Evolutionary conservation across 2,797 vertebrate species (phyloP), one percentile per base, ranked within the genome.

Genomic region (Micromesistius poutassou): DNA sequence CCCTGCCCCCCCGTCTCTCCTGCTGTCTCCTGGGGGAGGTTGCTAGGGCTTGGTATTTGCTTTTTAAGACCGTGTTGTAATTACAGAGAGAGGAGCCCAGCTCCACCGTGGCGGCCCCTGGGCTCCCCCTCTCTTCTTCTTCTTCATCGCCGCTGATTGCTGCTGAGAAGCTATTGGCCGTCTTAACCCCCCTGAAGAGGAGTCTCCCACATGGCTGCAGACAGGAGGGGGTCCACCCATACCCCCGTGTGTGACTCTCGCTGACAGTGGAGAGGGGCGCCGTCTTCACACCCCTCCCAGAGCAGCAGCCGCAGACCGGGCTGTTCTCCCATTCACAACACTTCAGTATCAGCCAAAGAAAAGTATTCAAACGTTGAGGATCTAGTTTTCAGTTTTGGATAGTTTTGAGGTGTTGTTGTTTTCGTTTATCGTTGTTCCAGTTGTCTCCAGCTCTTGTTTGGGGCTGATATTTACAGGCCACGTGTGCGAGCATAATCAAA

Each of bases 41-140:
- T 96, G 95, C 94, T 90, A 95, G 91, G 95, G 94, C 83, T 94
- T 92, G 95, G 95, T 94, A 95, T 96, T 94, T 95, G 91, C 93
- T 91, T 94, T 94, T 93, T 87, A 87, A 91, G 93, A 93, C 91
- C 78, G 83, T 93, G 94, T 93, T 94, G 93, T 95, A 95, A 95
- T 96, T 95, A 95, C 93, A 93, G 92, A 95, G 92, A 95, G 92
- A 95, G 93, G 89, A 94, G 91, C 92, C 85, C 86, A 70, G 85
- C 91, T 88, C 28, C 7, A 68, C 85, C 90, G 90, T 93, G 86
- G 87, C 90, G 79, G 89, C 89, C 85, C 88, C 85, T 83, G 30
- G 62, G 83, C 87, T 93, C 91, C 87, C 84, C 82, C 86, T 91
- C 81, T 83, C 79, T 81, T 90, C 91, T 91, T 83, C 79, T 81